A percentile compares a stretch with the other conserved stretches of the same genome.
phyloP scores from a whole-genome alignment of 2,797 vertebrate species.

The Lemur catta region DNA sequence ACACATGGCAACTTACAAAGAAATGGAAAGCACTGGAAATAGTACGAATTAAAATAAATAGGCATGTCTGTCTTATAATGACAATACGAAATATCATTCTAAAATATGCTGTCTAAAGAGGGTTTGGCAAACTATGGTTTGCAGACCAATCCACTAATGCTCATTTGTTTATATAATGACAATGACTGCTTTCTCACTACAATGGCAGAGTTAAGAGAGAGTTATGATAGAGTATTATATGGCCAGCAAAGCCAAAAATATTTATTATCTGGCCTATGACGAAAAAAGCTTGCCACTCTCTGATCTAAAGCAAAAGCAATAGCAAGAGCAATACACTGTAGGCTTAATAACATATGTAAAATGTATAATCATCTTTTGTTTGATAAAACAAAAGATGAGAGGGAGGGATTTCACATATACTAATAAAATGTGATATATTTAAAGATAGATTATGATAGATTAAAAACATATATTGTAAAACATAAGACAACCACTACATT shows the following conservation, averaged over 20 bases:
- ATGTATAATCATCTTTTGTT: too few relatives aligned
- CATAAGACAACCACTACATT: not conserved
- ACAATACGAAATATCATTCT: not conserved
- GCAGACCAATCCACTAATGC: not conserved
- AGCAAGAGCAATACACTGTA: not conserved
- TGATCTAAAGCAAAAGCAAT: not conserved
- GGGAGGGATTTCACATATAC: not conserved
- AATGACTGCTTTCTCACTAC: not conserved
- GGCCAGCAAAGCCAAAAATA: not conserved
- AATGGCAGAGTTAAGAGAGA: not conserved
- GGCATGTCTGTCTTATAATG: not conserved
- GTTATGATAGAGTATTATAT: not conserved
- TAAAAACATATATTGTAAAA: not conserved
- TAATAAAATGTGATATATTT: not conserved
- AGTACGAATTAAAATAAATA: not conserved
- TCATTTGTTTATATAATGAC: not conserved
- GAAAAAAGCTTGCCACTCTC: not conserved
- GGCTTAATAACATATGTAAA: not conserved
- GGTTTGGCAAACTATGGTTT: not conserved
- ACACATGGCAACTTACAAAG: not conserved
- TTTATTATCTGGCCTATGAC: not conserved
- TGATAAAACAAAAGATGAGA: not conserved
- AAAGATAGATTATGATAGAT: not conserved
- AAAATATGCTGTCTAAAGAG: not conserved
- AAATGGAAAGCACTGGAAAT: conserved; percentile 22